Base-by-base conservation (phyloP, 2,888 invertebrate genomes). In the Sarcophaga caerulescens region DNA sequence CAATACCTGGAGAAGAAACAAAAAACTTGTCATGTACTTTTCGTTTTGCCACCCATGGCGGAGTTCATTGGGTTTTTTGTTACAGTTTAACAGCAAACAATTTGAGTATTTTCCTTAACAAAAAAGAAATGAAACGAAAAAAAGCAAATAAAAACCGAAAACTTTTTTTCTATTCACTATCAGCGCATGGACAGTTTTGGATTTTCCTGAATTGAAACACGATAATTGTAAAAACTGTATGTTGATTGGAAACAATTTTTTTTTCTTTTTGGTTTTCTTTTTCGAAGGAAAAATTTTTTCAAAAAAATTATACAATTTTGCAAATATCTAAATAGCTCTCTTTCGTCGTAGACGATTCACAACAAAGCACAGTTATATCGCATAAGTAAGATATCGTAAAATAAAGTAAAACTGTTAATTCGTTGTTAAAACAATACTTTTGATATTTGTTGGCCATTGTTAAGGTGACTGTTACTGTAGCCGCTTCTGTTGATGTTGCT, bases 1-100 rank as follows among this genome's bases (percentile, higher is more conserved):
- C 59, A 74, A 73, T 73, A 60, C 87, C 85, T 81, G 17, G 87
- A 86, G 88, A 89, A 87, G 84, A 88, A 87, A 60, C n/a, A n/a
- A 78, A 85, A 88, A 89, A 85, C 85, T 80, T 83, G 85, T 85
- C 88, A 87, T 85, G 88, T 87, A 88, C 89, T 85, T 85, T 85
- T 83, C 80, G 59, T 87, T 82, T 85, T 87, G 85, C 88, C 90
- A 90, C 90, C 90, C 90, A 90, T 90, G 91, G 90, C 89, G 91
- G 89, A 90, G 90, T 88, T 90, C 90, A 89, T 89, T 88, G 89
- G 81, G 84, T 84, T 87, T 85, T 88, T 74, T 84, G 68, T 83
- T 76, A 76, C 82, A 80, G 69, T 85, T 80, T 80, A 83, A 25
- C 57, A 83, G 63, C 62, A 73, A 35, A 57, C 52, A 6, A 35